Base-by-base conservation (phyloP, 1,140 invertebrate species). In the Bombus huntii region DNA sequence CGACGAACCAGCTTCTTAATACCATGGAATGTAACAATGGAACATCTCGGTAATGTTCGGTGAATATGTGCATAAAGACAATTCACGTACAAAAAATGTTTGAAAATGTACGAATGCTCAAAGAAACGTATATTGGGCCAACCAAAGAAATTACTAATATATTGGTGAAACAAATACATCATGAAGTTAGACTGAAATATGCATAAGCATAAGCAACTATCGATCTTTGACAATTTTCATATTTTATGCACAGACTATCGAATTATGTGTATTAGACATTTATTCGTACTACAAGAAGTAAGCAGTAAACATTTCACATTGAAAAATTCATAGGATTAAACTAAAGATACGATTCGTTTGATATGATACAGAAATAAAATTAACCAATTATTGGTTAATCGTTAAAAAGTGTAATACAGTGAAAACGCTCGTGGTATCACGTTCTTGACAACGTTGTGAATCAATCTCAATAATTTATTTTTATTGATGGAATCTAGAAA, bases 1-100 rank as follows among this genome's bases (percentile, higher is more conserved):
- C 77, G 96, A 95, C 37, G 94, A 96, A 86, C 84, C 94, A 84
- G 92, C 93, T 79, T 95, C 94, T 88, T 95, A 95, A 94, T 94
- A 82, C 81, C 57, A 66, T 47, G 72, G 85, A 75, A 84, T 12
- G 31, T 59, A 72, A 88, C 44, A 79, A 42, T 78, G 77, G 44
- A 76, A 81, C 59, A 65, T 72, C 80, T 72, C 65, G 72, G 81
- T 85, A 72, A 87, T 80, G 62, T 86, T 88, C 42, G 77, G 75
- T 87, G 72, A 72, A 87, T 34, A 70, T 71, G 80, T 85, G 81
- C 73, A 59, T 65, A 68, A 85, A 59, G 34, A 87, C 77, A 86
- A 87, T 90, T 73, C 42, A 53, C 83, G 73, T 76, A 47, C 39
- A 57, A 82, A 53, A 59, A 84, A 75, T 90, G 78, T 78, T 70